phyloP scores from a whole-genome alignment of 2,113 vertebrate genomes.

The Ptilonorhynchus violaceus region DNA sequence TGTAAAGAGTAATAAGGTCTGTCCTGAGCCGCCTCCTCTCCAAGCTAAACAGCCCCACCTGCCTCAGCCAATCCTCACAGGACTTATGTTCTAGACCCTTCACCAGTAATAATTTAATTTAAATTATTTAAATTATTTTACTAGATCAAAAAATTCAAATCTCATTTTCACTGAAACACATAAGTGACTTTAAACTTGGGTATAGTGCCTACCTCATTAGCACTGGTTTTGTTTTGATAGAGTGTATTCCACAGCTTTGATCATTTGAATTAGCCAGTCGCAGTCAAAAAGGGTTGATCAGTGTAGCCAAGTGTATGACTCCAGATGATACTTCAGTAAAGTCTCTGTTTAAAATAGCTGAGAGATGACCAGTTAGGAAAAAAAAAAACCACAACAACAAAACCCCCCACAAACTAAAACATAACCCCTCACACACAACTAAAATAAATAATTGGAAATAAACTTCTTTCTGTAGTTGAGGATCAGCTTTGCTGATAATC shows the following conservation, averaged over 20 bases:
- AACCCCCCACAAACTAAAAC: rapidly evolving
- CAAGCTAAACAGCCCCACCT: not conserved
- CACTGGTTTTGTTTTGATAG: not conserved
- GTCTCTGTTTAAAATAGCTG: not conserved
- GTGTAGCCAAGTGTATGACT: not conserved
- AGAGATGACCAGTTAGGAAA: not conserved
- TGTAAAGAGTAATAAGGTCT: not conserved
- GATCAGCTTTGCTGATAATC: not conserved
- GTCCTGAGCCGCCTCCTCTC: not conserved
- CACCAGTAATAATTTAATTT: not conserved
- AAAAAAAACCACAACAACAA: not conserved
- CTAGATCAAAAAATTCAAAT: not conserved
- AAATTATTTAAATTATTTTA: not conserved
- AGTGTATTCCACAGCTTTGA: not conserved
- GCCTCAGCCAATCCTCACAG: not conserved
- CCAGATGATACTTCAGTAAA: not conserved
- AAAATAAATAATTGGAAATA: not conserved
- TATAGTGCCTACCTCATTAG: not conserved
- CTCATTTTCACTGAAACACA: not conserved
- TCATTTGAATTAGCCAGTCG: not conserved
- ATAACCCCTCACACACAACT: not conserved
- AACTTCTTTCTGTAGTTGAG: not conserved
- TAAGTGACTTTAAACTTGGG: not conserved
- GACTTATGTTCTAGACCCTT: not conserved
- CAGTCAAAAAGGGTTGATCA: not conserved